Evolutionary conservation across 1,140 invertebrate species (phyloP), one percentile per base, ranked within the genome.

Genomic region (Lysiphlebus fabarum): DNA sequence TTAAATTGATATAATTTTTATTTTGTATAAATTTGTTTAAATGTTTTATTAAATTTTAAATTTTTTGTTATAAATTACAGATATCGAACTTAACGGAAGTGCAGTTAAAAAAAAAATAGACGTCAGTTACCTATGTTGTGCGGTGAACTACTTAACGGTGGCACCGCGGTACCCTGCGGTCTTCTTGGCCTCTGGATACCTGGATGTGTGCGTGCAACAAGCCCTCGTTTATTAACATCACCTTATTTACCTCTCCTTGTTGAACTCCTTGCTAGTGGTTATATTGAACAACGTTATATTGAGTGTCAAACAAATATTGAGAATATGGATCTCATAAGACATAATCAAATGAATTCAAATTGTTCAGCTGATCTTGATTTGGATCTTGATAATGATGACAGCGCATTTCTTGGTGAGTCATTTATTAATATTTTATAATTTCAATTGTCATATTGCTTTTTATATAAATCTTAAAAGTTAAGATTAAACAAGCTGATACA

Each of bases 71-170:
- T 45, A 34, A 26, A 5, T 54, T 33, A 6, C 56, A 63, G 62
- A 40, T 59, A 51, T 26, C 17, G 38, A n/a, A 9, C 38, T 49
- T 10, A 26, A 10, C 17, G 43, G 56, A 36, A 37, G 43, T 33
- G 17, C 45, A 50, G 51, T 58, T 55, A 58, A 49, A 49, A 56
- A 47, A 14, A 26, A 26, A 26, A 26, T 26, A 26, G 17, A 26
- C 17, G 17, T 26, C 17, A 26, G 17, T 26, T 58, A 76, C 74
- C 74, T 79, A 79, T 79, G 77, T 79, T 79, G 77, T 79, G 77
- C 77, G 77, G 77, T 47, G 77, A 79, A 75, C 72, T 79, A 63
- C 70, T 79, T 68, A 79, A 76, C 75, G 77, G 77, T 67, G 76
- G 76, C 65, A 73, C 75, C 65, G 75, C 75, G 67, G 73, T 75